Evolutionary conservation across 2,888 invertebrate genomes (phyloP), one percentile per base, ranked within the genome.

Genomic region (Lepidochitona cinerea): DNA sequence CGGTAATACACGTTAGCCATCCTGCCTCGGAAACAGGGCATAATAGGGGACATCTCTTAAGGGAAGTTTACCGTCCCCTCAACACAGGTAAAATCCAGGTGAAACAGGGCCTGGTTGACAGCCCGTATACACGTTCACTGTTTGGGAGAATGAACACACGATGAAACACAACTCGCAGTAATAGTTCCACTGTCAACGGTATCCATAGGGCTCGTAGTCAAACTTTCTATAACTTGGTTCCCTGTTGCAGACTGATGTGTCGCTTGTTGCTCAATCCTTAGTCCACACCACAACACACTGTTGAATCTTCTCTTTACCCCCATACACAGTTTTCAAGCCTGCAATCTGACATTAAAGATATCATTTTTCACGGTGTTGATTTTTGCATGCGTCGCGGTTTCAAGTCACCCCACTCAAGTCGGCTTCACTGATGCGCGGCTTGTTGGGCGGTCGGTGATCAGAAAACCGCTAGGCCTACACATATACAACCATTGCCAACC

Each of bases 401-500:
- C 59, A 4, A 59, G 59, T 29, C 32, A 23, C 59, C 59, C 59
- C 32, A 23, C 18, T 14, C 59, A 29, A 29, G 59, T 32, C 59
- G 59, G 2, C 26, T 59, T 29, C 59, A 59, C 29, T 59, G 59
- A 59, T 32, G 59, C 59, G 59, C 29, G 23, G 2, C 26, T 29
- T 59, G 32, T 4, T 29, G 29, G 23, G 4, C 1, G 14, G 59
- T 59, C n/a, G 59, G 59, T 59, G 26, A 59, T 59, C 59, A 29
- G 4, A 59, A 59, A 59, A 59, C 59, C 59, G 59, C 26, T 26
- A 9, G 4, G 29, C 59, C 12, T n/a, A 7, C 49, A n/a, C n/a
- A n/a, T n/a, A 41, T 59, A 29, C 59, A 59, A 59, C 59, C 32
- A 59, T 59, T 18, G 59, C 59, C 59, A 59, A 59, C 59, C 59